These are phyloP conservation scores for Nomada flava DNA, from an alignment of 2,888 invertebrate species.

Conservation along the genomic window DNA sequence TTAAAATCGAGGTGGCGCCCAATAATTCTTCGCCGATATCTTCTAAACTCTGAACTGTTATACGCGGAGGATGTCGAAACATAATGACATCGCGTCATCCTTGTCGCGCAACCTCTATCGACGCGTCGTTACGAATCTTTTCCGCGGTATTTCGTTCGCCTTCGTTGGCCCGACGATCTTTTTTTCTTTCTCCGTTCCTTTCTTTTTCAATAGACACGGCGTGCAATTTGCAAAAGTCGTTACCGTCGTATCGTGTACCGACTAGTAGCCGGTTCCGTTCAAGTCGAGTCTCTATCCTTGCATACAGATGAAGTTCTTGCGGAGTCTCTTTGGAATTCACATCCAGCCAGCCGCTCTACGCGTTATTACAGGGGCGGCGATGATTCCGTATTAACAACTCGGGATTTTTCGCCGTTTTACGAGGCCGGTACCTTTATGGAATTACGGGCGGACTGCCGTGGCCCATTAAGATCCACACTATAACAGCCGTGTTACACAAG, in stretches of 20 bases:
- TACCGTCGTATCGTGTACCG: constrained; percentile 4
- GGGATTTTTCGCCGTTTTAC: constrained; percentile 37
- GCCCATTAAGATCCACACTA: constrained; percentile 23
- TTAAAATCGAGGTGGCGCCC: constrained; percentile 7
- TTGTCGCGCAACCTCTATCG: too few species aligned
- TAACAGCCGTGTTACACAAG: constrained; percentile 33
- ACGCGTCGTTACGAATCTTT: too few species aligned
- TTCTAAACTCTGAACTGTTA: not conserved
- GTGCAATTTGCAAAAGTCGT: not conserved
- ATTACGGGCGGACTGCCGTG: constrained; percentile 31
- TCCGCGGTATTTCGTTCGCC: not conserved
- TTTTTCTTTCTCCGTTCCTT: too few species aligned
- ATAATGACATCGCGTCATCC: not conserved
- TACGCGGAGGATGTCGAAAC: not conserved
- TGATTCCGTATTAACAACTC: constrained; percentile 31
- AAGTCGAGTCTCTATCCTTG: not conserved
- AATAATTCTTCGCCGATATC: not conserved
- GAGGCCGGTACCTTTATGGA: constrained; percentile 35
- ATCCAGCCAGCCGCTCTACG: constrained; percentile 2
- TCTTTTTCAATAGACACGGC: not conserved
- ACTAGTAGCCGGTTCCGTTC: not conserved
- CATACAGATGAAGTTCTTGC: constrained; percentile 39
- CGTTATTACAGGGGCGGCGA: constrained; percentile 22
- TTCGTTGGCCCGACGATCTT: too few species aligned
- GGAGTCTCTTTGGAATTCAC: constrained; percentile 9